Evolutionary conservation across 1,140 invertebrate genomes (phyloP).

Genomic region (Aphelenchoides fujianensis): DNA sequence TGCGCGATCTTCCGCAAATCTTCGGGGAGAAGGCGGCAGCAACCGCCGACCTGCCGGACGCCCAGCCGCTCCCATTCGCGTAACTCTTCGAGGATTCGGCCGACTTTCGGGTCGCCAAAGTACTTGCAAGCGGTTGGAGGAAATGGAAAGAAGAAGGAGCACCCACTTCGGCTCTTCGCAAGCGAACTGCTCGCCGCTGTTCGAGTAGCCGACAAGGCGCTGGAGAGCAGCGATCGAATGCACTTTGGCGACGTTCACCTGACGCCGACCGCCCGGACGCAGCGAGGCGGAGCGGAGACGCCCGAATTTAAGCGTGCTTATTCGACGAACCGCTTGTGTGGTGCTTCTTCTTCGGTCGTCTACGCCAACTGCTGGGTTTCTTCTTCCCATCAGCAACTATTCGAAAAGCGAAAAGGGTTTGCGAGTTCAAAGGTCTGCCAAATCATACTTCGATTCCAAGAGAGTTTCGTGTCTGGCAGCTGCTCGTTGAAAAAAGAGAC

Average conservation of each 20-base stretch:
- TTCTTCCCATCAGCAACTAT: too few species aligned
- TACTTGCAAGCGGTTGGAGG: not conserved
- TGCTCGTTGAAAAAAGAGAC: too few species aligned
- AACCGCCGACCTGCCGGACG: not conserved
- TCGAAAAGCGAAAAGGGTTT: too few species aligned
- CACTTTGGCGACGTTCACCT: not conserved
- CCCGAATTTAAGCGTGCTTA: too few species aligned
- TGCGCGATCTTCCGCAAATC: conserved; percentile 5
- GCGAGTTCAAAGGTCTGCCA: too few species aligned
- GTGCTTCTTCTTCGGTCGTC: too few species aligned
- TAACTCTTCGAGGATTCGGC: not conserved
- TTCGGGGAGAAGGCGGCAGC: conserved; percentile 3
- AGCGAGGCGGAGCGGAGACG: conserved; percentile 1
- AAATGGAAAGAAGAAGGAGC: too few species aligned
- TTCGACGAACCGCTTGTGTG: too few species aligned
- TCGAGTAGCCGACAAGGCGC: not conserved
- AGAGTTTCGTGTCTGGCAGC: too few species aligned
- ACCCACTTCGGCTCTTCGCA: not conserved
- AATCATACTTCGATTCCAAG: too few species aligned
- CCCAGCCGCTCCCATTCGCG: not conserved
- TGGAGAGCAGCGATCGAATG: not conserved
- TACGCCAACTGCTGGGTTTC: too few species aligned
- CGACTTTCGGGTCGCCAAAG: not conserved
- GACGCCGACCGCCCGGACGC: not conserved
- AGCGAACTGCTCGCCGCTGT: conserved; percentile 5